Evolutionary conservation across 1,140 invertebrate species (phyloP).

Genomic region (Melanaphis sacchari): DNA sequence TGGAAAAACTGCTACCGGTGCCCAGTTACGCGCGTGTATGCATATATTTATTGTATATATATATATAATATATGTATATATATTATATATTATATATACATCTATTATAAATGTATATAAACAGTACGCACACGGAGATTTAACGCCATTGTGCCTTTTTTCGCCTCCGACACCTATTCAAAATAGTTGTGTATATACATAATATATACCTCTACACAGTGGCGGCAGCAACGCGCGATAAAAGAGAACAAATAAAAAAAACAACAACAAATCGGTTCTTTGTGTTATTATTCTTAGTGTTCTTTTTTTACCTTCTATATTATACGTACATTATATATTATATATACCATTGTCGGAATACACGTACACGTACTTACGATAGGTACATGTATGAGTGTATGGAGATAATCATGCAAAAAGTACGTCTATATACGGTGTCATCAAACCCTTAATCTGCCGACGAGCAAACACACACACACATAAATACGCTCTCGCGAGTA

Average conservation of each 20-base stretch:
- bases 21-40: neutral
- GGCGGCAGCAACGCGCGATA: neutral
- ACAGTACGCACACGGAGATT: slow-evolving; percentile 22
- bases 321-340: neutral
- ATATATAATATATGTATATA: neutral
- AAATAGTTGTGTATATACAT: slow-evolving; percentile 19
- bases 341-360: slow-evolving; percentile 47
- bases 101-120: neutral
- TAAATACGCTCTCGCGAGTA: neutral
- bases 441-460: slow-evolving; percentile 52
- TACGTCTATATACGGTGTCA: slow-evolving; percentile 42
- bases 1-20: slow-evolving; percentile 39
- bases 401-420: slow-evolving; percentile 53
- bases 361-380: slow-evolving; percentile 7
- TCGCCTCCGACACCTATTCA: slow-evolving; percentile 50
- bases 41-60: neutral
- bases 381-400: neutral
- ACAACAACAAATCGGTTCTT: slow-evolving; percentile 56
- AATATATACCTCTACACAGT: neutral
- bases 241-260: slow-evolving; percentile 48
- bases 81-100: neutral
- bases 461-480: neutral
- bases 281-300: slow-evolving; percentile 46
- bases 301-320: neutral
- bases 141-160: slow-evolving; percentile 56